A percentile compares a stretch with the other conserved stretches of the same genome.
phyloP scores from a whole-genome alignment of 2,113 vertebrate species.

The Catharus minimus region DNA sequence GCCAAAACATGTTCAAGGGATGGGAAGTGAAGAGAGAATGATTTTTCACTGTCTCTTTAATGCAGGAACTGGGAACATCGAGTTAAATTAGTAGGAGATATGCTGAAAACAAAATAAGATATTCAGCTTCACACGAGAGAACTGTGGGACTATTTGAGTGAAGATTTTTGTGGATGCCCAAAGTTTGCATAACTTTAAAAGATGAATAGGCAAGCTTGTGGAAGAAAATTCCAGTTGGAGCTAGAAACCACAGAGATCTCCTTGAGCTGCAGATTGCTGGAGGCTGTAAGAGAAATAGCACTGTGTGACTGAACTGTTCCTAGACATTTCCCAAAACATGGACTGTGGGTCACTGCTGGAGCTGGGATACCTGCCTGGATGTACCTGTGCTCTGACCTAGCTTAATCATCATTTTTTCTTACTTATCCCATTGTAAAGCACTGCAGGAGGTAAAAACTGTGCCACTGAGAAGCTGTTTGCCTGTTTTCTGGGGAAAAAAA shows the following conservation, averaged over 20 bases:
- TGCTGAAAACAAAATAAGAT: conserved; percentile 39
- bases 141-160: background rate
- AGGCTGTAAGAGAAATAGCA: background rate
- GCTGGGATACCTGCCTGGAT: background rate
- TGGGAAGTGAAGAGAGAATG: conserved; percentile 32
- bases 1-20: conserved; percentile 33
- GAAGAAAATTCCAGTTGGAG: conserved; percentile 18
- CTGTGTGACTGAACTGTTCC: background rate
- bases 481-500: background rate
- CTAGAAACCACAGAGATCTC: background rate
- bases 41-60: conserved; percentile 64
- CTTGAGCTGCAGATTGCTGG: background rate
- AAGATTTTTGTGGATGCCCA: background rate
- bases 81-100: conserved; percentile 48
- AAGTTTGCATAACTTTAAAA: conserved; percentile 28
- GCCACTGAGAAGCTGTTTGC: background rate
- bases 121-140: background rate
- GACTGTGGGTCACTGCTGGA: background rate
- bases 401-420: background rate
- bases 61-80: background rate
- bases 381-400: background rate
- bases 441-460: background rate
- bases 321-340: background rate
- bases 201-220: background rate
- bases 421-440: background rate